Percentiles rank a stretch among this genome's conserved stretches.
These are phyloP conservation scores for Sapajus apella DNA, from an alignment of 2,113 vertebrate species.

Conservation along the genomic window DNA sequence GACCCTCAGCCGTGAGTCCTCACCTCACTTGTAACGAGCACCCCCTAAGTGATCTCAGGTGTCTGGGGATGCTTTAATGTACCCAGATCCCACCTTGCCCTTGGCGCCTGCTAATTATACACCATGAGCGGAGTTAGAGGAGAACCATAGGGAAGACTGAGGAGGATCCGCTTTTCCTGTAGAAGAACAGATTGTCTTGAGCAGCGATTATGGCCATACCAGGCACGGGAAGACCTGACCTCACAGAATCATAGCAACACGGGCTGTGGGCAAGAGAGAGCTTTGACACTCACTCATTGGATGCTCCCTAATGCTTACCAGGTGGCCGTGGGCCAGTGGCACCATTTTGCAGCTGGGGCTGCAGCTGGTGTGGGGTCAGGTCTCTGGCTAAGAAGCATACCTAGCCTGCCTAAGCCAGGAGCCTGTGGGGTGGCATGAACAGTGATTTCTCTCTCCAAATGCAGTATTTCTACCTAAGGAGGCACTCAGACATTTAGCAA, in stretches of 20 bases:
- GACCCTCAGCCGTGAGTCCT: background rate
- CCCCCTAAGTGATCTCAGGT: background rate
- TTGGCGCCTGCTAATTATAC: background rate
- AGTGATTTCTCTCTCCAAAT: accelerated
- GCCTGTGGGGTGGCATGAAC: background rate
- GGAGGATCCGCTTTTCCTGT: background rate
- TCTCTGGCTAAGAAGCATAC: background rate
- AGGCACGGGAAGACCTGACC: accelerated
- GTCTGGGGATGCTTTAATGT: background rate
- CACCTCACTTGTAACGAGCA: background rate
- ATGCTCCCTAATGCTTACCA: background rate
- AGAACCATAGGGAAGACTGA: background rate
- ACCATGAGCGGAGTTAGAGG: accelerated
- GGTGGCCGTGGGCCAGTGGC: accelerated
- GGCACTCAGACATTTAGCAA: background rate
- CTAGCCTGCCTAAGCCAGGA: background rate
- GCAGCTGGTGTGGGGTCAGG: accelerated
- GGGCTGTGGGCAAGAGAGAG: accelerated
- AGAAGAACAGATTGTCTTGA: background rate
- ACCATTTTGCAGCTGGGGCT: background rate
- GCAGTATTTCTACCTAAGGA: background rate
- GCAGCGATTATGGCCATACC: background rate
- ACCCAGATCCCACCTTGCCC: background rate
- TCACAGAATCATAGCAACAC: background rate
- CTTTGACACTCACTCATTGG: accelerated